Base-by-base conservation (phyloP, 1,140 invertebrate species). In the Harpegnathos saltator region DNA sequence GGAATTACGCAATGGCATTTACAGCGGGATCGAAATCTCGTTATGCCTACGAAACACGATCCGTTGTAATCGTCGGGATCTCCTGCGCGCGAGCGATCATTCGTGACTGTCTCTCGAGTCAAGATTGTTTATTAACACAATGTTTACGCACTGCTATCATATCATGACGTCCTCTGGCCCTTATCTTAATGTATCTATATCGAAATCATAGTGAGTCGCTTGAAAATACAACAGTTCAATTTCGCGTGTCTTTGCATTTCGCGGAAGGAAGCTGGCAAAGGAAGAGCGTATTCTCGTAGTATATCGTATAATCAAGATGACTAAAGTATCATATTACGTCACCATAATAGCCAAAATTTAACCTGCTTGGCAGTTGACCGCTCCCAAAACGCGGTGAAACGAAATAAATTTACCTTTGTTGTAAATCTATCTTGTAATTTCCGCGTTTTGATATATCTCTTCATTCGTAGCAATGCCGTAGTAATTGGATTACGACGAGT, bases 261-360 rank as follows among this genome's bases (percentile, higher is more conserved):
- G n/a, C n/a, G n/a, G n/a, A n/a, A n/a, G n/a, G n/a, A n/a, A n/a
- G n/a, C n/a, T 14, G 33, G 24, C 29, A 78, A 24, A 68, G 1
- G 50, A 48, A 38, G 3, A 68, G 12, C 14, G 4, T 4, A 26
- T 17, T 3, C 5, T 4, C 9, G 17, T 33, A 29, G 26, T 29
- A 15, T n/a, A 17, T 19, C 4, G 17, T 65, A 33, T 14, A 65
- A 17, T 44, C n/a, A 19, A 11, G 1, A 22, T 12, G 52, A 66
- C 66, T 77, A 77, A 66, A 33, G 22, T 29, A 15, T 50, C 7
- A 22, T 15, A 62, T 61, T 17, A 26, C 15, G 29, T 38, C 15
- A n/a, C 44, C n/a, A n/a, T 61, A 74, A 61, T 15, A 59, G 38
- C n/a, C n/a, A n/a, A 73, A 44, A 73, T n/a, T 74, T 9, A 14